A percentile compares a stretch with the other conserved stretches of the same genome.
phyloP scores from a whole-genome alignment of 2,113 vertebrate genomes.

The Hippopotamus amphibius region DNA sequence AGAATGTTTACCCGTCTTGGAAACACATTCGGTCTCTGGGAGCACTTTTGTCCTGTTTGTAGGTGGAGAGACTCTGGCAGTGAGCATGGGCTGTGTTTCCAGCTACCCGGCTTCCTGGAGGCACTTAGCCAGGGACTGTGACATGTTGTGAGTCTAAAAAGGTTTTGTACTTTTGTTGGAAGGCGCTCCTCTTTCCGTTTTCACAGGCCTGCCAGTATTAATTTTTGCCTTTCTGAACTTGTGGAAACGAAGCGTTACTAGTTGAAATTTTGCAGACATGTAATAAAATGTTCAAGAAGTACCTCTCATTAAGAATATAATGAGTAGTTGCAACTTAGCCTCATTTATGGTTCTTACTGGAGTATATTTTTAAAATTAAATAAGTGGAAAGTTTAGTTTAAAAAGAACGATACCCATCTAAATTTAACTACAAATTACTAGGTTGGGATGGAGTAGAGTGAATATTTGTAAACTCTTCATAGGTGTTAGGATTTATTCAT shows the following conservation, averaged over 20 bases:
- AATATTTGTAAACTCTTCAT: neutral
- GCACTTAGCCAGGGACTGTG: neutral
- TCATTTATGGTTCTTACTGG: neutral
- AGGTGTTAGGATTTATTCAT: neutral
- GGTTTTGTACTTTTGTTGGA: neutral
- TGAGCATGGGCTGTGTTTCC: neutral
- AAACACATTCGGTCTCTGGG: neutral
- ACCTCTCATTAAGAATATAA: neutral
- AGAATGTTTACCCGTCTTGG: neutral
- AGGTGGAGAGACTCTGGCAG: neutral
- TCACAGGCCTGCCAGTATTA: neutral
- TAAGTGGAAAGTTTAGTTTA: neutral
- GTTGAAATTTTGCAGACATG: constrained; percentile 4
- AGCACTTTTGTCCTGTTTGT: neutral
- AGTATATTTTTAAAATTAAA: constrained; percentile 29
- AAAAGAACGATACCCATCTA: neutral
- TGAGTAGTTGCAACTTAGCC: neutral
- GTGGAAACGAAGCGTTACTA: neutral
- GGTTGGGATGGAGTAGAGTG: neutral
- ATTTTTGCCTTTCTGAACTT: constrained; percentile 44
- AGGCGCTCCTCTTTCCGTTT: neutral
- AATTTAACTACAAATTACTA: neutral
- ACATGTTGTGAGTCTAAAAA: neutral
- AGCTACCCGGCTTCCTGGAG: neutral
- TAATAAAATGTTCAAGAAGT: constrained; percentile 37